Base-by-base conservation (phyloP, 2,888 invertebrate genomes). In the Acronicta leporina region DNA sequence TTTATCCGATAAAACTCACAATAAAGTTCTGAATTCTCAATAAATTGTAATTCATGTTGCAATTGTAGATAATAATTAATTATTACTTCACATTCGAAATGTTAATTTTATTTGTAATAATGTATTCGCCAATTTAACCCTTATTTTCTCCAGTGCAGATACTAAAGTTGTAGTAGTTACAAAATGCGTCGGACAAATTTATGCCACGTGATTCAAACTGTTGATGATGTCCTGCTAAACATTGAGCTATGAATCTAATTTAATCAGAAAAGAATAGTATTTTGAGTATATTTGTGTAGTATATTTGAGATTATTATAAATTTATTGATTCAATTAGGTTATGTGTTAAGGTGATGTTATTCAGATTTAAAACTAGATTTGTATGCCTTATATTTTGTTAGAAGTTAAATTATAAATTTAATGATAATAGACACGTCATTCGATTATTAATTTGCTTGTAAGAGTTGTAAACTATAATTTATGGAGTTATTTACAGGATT, bases 161-260 rank as follows among this genome's bases (percentile, higher is more conserved):
- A 40, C 13, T n/a, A 9, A 9, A 33, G n/a, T 45, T 8, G 2
- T 16, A 25, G 25, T 41, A 20, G 14, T 6, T 15, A 25, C 35
- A 46, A 46, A n/a, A 64, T 8, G 49, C 67, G 73, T 52, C 67
- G 67, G 60, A 35, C 13, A 10, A n/a, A 5, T 40, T 4, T 13
- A 1, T 30, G 14, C 52, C 59, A 73, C 61, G 76, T 75, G 73
- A 64, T 43, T n/a, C 5, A 16, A 51, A 11, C 52, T 68, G 63
- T 73, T 59, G 53, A 43, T 9, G 3, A 2, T 35, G 45, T 46
- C 47, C 50, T 53, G 53, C 56, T 30, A 46, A 55, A 42, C 4
- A 48, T 10, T 20, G 35, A 33, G 10, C 14, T 14, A 11, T 10
- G 20, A 11, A 41, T 15, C 15, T 27, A 30, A n/a, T n/a, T n/a